Percentiles rank a stretch among this genome's conserved stretches.
Evolutionary conservation across 2,113 vertebrate species (phyloP).

Genomic region (Cyanoliseus patagonus): DNA sequence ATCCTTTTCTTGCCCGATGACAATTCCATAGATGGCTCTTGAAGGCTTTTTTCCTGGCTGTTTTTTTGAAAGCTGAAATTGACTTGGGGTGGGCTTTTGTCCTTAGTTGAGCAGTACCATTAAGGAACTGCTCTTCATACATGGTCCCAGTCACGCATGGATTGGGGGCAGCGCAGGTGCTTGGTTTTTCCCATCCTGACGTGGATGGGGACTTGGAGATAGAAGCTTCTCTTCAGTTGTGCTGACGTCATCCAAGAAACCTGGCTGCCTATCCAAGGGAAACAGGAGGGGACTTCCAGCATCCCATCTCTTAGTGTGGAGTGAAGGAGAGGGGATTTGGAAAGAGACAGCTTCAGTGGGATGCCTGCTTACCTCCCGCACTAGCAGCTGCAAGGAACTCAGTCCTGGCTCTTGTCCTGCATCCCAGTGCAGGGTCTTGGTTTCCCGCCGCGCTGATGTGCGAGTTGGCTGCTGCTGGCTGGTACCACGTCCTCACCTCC

Average conservation of each 20-base stretch:
- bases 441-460: fast-evolving
- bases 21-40: not conserved
- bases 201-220: not conserved
- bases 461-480: not conserved
- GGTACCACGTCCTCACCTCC: fast-evolving
- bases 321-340: not conserved
- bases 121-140: not conserved
- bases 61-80: not conserved
- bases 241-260: not conserved
- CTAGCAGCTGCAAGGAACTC: not conserved
- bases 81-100: not conserved
- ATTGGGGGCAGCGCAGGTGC: not conserved
- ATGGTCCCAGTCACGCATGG: not conserved
- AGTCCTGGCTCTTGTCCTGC: not conserved
- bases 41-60: not conserved
- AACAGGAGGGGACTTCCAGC: not conserved
- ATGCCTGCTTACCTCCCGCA: not conserved
- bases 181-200: not conserved
- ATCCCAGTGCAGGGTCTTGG: not conserved
- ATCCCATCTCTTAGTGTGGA: not conserved
- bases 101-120: not conserved
- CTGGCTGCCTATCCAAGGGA: not conserved
- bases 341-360: not conserved
- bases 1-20: not conserved
- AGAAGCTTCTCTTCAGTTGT: not conserved